These are phyloP conservation scores for Corella eumyota DNA, from an alignment of 23 tunicate species.

Conservation along the genomic window DNA sequence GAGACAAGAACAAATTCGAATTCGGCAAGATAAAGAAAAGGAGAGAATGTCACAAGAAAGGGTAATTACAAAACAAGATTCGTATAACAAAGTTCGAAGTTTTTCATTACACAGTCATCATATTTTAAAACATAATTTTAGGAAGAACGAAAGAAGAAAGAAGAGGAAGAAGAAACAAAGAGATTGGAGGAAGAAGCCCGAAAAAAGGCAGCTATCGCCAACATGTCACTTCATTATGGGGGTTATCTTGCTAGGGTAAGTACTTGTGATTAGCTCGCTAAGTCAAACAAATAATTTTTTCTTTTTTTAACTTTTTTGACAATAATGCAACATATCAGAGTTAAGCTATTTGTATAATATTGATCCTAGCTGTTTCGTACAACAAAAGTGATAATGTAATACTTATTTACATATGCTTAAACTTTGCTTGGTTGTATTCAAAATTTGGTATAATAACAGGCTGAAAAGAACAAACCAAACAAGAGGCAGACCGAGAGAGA, in stretches of 20 bases:
- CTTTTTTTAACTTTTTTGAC: no score
- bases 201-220: conserved; percentile 94
- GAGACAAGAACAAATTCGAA: conserved; percentile 66
- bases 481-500: conserved; percentile 93
- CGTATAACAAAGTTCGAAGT: not conserved
- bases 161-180: conserved; percentile 69
- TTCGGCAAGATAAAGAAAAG: conserved; percentile 79
- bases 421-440: no score
- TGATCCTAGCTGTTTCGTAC: no score
- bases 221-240: conserved; percentile 95
- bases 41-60: conserved; percentile 87
- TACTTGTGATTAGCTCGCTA: no score
- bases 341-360: no score
- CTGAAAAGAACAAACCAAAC: conserved; percentile 92
- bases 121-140: no score
- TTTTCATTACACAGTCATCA: no score
- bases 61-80: conserved; percentile 10
- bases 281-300: no score
- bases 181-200: conserved; percentile 79
- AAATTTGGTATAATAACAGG: no score
- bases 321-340: no score
- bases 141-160: conserved; percentile 83
- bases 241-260: conserved; percentile 87
- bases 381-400: no score
- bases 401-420: no score